Evolutionary conservation across 2,888 invertebrate genomes (phyloP), one percentile per base, ranked within the genome.

Genomic region (Oscheius onirici): DNA sequence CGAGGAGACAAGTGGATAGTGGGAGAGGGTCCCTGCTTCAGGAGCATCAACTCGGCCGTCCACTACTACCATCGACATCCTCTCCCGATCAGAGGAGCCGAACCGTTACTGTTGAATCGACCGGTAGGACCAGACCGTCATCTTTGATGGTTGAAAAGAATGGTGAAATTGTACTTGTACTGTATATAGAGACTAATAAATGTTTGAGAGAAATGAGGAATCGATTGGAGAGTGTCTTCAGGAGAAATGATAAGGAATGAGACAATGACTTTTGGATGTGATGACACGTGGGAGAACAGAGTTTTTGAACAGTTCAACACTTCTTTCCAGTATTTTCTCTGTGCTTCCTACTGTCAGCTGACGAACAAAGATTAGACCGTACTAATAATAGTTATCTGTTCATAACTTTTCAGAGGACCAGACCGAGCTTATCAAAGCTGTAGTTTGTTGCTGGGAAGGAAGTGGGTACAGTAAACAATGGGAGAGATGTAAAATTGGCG

Each of bases 41-140:
- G 79, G 5, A 76, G 82, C 5, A 78, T 85, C 46, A 69, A 74
- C 57, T 76, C 77, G 0, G 81, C 83, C 60, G 73, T 85, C 51
- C 74, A 77, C 44, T 84, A 79, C 74, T 85, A 85, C 61, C 74
- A 77, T 5, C 77, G 78, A 15, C 81, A 81, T 46, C 80, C 85
- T 8, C 77, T 85, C n/a, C 85, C 85, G 13, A 86, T 85, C 24
- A 74, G 84, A 46, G 84, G 84, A 24, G 82, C 85, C 58, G 86
- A 86, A 61, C 84, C 86, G 70, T 71, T 85, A 11, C 75, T 78
- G 5, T 74, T 85, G 26, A 79, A 77, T 28, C 69, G 73, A 22
- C 76, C 69, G 15, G 51, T 69, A 10, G 49, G 40, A 41, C 41
- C 58, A 5, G 58, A 58, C 24, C 58, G 58, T 17, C 58, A 41